Conservation (phyloP, 2,797 vertebrate species). For the Phrynocephalus guinanensis region DNA sequence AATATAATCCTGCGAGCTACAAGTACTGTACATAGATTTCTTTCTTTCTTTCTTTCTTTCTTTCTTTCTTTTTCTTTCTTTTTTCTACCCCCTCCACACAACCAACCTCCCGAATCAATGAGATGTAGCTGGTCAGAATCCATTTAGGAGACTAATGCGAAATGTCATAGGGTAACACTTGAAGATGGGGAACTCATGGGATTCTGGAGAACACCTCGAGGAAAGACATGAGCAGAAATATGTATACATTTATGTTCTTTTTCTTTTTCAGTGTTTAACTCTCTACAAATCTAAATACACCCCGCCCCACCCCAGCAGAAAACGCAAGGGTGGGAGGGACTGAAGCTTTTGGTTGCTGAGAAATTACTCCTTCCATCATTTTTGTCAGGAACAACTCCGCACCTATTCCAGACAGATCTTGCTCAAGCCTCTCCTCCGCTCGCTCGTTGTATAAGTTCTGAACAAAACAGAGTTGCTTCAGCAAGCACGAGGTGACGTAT, state of each 20-base stretch:
- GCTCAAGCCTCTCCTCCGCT: background rate
- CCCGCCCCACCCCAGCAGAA: background rate
- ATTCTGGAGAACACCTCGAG: background rate
- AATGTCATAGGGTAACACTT: background rate
- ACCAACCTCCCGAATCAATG: accelerated
- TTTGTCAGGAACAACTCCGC: background rate
- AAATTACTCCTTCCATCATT: constrained; percentile 1
- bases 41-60: background rate
- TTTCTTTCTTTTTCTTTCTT: too few relatives aligned
- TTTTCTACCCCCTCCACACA: background rate
- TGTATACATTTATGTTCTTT: background rate
- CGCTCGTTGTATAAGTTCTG: background rate
- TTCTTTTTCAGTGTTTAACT: constrained; percentile 23
- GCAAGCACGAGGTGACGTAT: background rate
- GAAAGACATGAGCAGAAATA: background rate
- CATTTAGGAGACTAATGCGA: background rate
- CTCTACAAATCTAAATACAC: background rate
- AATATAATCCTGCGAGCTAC: background rate
- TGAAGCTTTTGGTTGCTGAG: background rate
- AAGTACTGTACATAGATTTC: background rate
- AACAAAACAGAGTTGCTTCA: background rate
- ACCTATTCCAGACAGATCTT: background rate
- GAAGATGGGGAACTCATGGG: background rate
- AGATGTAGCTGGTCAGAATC: constrained; percentile 8
- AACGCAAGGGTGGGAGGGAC: too few relatives aligned